Conservation (phyloP, 1,140 invertebrate species). For the Brachionus sp. region DNA sequence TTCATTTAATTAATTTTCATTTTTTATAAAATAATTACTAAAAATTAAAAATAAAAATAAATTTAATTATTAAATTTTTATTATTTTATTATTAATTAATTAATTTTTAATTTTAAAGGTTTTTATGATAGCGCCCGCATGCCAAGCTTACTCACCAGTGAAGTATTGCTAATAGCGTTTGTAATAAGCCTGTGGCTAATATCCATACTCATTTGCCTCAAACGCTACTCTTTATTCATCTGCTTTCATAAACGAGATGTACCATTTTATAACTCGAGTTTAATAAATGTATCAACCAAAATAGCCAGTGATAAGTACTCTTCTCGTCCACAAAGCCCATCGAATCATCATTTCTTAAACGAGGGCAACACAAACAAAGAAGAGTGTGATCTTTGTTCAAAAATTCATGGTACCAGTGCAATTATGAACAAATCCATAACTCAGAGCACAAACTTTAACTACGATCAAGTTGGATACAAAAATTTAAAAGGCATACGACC, state of each 20-base stretch:
- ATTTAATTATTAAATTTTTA: too few species aligned
- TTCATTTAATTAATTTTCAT: too few species aligned
- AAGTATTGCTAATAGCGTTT: constrained; percentile 14
- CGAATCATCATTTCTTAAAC: neutral
- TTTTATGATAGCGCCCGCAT: neutral
- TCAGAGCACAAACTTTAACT: neutral
- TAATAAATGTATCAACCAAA: constrained; percentile 41
- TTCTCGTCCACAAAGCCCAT: neutral
- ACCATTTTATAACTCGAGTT: constrained; percentile 36
- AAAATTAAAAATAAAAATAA: too few species aligned
- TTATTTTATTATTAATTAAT: too few species aligned
- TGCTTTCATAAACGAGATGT: constrained; percentile 37
- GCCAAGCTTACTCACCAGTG: constrained; percentile 28
- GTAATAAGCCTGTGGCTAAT: constrained; percentile 35
- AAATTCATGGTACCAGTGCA: neutral
- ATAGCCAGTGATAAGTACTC: neutral
- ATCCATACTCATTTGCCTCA: constrained; percentile 28
- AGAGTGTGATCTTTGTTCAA: neutral
- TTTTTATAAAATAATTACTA: too few species aligned
- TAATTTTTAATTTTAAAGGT: neutral
- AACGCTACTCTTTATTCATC: constrained; percentile 32
- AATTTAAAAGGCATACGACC: neutral
- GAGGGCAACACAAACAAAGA: neutral
- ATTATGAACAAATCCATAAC: neutral
- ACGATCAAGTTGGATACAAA: neutral